These are phyloP conservation scores for Danaus melanippus DNA, from an alignment of 1,140 invertebrate genomes.

Conservation along the genomic window DNA sequence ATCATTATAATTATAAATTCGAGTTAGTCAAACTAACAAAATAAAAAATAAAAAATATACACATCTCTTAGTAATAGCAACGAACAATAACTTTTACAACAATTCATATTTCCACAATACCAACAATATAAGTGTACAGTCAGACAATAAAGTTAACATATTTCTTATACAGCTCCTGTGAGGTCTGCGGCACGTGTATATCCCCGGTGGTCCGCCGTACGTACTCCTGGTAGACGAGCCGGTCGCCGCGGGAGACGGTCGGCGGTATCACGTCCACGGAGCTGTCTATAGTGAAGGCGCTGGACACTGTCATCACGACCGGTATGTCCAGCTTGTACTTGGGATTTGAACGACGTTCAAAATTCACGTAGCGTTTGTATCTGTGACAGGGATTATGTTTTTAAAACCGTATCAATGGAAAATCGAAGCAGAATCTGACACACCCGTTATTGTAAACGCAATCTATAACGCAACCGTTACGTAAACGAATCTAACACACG, in stretches of 20 bases:
- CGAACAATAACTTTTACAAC: no score
- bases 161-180: conserved; percentile 49
- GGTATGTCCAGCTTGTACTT: conserved; percentile 64
- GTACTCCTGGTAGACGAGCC: conserved; percentile 80
- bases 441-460: no score
- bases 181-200: conserved; percentile 30
- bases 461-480: no score
- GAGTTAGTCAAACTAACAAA: no score
- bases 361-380: conserved; percentile 84
- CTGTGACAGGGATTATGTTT: conserved; percentile 36
- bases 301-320: conserved; percentile 68
- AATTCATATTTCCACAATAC: background rate
- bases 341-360: conserved; percentile 71
- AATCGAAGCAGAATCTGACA: no score
- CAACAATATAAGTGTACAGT: background rate
- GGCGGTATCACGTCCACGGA: conserved; percentile 74
- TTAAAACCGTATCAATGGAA: no score
- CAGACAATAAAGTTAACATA: conserved; percentile 46
- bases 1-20: no score
- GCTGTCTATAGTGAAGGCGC: conserved; percentile 73
- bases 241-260: conserved; percentile 73
- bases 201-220: conserved; percentile 60
- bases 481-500: no score
- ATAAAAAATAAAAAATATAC: no score
- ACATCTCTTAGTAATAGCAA: no score